These are phyloP conservation scores for Oryzias dopingdopingensis DNA, from an alignment of 2,797 vertebrate species.

Conservation along the genomic window DNA sequence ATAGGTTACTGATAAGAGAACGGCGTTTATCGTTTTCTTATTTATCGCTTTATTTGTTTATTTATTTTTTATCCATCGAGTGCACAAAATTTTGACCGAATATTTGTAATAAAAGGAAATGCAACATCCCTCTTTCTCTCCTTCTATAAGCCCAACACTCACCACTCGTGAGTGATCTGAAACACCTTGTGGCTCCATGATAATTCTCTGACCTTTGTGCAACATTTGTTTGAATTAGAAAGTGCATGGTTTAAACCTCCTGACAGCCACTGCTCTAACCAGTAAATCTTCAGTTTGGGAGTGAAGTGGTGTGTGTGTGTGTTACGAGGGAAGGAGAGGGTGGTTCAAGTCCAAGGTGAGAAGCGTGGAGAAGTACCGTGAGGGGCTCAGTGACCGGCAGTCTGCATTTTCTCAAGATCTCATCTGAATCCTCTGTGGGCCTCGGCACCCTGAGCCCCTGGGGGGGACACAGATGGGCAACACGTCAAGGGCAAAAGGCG, in stretches of 20 bases:
- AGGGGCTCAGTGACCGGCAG: conserved; percentile 61
- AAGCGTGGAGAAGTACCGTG: conserved; percentile 74
- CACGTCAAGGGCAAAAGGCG: conserved; percentile 72
- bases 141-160: conserved; percentile 65
- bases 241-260: conserved; percentile 76
- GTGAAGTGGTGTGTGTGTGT: conserved; percentile 29
- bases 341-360: conserved; percentile 78
- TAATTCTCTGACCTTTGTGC: conserved; percentile 65
- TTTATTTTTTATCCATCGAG: conserved; percentile 43
- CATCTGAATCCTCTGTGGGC: conserved; percentile 54
- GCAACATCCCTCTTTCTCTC: conserved; percentile 6
- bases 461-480: conserved; percentile 74
- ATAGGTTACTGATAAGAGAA: conserved; percentile 52
- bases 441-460: conserved; percentile 38
- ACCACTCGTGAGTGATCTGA: conserved; percentile 74
- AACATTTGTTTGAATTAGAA: conserved; percentile 83
- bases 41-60: conserved; percentile 58
- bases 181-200: conserved; percentile 77
- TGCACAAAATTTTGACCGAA: conserved; percentile 22
- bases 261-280: conserved; percentile 69
- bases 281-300: conserved; percentile 71
- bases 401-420: conserved; percentile 68
- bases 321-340: conserved; percentile 8
- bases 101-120: conserved; percentile 2
- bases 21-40: conserved; percentile 56